A percentile compares a stretch with the other conserved stretches of the same genome.
Evolutionary conservation across 2,113 vertebrate species (phyloP).

Genomic region (Sander vitreus): DNA sequence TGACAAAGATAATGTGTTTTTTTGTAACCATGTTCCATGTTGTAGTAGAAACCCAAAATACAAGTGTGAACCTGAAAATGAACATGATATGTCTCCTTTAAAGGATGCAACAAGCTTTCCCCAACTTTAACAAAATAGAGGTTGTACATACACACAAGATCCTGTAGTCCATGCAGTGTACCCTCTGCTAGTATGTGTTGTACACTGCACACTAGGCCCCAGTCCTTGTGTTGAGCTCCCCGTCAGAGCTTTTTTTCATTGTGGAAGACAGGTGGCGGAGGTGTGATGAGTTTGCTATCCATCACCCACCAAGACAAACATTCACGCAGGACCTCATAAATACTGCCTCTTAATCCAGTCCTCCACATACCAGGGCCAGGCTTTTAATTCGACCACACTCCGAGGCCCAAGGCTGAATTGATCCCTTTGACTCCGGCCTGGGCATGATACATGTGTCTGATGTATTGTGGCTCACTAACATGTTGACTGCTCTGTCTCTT

Average conservation of each 20-base stretch:
- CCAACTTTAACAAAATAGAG: neutral
- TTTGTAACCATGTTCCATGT: too few relatives aligned
- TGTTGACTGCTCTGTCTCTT: slow-evolving; percentile 27
- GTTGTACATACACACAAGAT: neutral
- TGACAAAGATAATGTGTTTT: too few relatives aligned
- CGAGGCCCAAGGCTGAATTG: slow-evolving; percentile 69
- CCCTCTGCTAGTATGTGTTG: slow-evolving; percentile 1
- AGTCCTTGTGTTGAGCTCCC: slow-evolving; percentile 26
- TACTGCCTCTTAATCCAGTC: slow-evolving; percentile 74
- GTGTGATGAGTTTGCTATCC: slow-evolving; percentile 60
- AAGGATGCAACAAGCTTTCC: neutral
- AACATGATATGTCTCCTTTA: too few relatives aligned
- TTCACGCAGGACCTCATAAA: slow-evolving; percentile 66
- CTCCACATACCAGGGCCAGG: slow-evolving; percentile 55
- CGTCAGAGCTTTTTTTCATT: slow-evolving; percentile 56
- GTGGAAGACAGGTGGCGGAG: slow-evolving; percentile 64
- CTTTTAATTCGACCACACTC: slow-evolving; percentile 65
- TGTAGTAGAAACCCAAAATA: too few relatives aligned
- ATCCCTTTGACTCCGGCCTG: slow-evolving; percentile 54
- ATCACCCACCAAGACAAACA: slow-evolving; percentile 70
- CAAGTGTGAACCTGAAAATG: too few relatives aligned
- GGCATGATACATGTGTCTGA: slow-evolving; percentile 57
- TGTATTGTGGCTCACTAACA: slow-evolving; percentile 41
- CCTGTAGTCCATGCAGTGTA: neutral
- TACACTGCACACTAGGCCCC: neutral